Evolutionary conservation across 2,888 invertebrate species (phyloP).

Genomic region (Mamestra brassicae): DNA sequence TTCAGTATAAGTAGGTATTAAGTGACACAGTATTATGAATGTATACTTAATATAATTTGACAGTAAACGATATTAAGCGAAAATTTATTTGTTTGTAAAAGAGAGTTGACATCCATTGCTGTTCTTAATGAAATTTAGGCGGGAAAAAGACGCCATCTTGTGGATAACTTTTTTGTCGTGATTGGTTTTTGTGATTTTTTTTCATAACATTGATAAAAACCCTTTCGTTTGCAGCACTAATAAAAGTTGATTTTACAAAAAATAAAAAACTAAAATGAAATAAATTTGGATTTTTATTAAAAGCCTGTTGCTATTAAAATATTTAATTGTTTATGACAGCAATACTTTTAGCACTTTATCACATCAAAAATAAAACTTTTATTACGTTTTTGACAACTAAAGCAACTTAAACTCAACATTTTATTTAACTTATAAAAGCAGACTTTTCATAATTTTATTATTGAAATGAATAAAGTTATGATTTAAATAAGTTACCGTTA

Average conservation of each 20-base stretch:
- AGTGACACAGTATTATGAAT: constrained; percentile 61
- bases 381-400: constrained; percentile 23
- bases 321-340: background rate
- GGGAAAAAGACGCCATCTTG: constrained; percentile 36
- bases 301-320: constrained; percentile 13
- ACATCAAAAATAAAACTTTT: constrained; percentile 26
- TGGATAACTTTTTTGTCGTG: background rate
- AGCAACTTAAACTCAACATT: constrained; percentile 37
- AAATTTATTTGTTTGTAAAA: constrained; percentile 64
- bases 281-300: background rate
- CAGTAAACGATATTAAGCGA: constrained; percentile 65
- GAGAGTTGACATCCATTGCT: constrained; percentile 36
- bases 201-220: background rate
- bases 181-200: background rate
- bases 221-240: background rate
- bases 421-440: constrained; percentile 42
- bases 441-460: constrained; percentile 42
- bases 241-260: background rate
- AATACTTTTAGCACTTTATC: constrained; percentile 5
- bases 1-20: constrained; percentile 19
- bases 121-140: constrained; percentile 31
- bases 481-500: constrained; percentile 44
- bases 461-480: constrained; percentile 43
- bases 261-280: background rate
- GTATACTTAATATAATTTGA: constrained; percentile 69